Evolutionary conservation across 2,888 invertebrate genomes (phyloP).

Genomic region (Scaptodrosophila latifasciaeformis): DNA sequence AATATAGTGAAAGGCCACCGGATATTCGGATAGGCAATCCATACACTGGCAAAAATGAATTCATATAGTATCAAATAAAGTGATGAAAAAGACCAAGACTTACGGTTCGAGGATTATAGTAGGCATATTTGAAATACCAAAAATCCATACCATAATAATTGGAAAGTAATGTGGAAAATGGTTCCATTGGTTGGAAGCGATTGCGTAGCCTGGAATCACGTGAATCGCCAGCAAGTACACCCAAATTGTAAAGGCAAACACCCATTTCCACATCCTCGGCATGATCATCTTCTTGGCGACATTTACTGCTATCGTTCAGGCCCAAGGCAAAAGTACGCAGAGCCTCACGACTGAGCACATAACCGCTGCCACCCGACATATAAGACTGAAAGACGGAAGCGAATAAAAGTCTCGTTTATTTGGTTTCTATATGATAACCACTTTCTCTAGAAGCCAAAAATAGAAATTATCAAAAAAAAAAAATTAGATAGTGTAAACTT

Average conservation of each 20-base stretch:
- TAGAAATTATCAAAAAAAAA: not conserved
- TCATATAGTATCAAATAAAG: too few species aligned
- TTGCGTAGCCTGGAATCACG: slow-evolving; percentile 89
- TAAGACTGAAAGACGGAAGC: slow-evolving; percentile 78
- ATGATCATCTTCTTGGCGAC: slow-evolving; percentile 76
- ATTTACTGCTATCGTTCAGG: slow-evolving; percentile 79
- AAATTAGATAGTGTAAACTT: slow-evolving; percentile 54
- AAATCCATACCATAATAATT: slow-evolving; percentile 84
- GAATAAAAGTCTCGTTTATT: too few species aligned
- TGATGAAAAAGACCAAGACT: slow-evolving; percentile 70
- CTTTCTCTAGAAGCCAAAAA: too few species aligned
- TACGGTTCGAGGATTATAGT: slow-evolving; percentile 86
- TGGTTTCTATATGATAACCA: too few species aligned
- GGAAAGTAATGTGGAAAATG: slow-evolving; percentile 92
- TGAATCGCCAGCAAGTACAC: slow-evolving; percentile 90
- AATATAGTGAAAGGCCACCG: slow-evolving; percentile 95
- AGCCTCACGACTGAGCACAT: slow-evolving; percentile 88
- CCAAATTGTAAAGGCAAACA: slow-evolving; percentile 83
- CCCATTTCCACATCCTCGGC: slow-evolving; percentile 77
- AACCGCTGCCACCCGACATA: slow-evolving; percentile 94
- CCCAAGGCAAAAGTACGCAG: slow-evolving; percentile 83
- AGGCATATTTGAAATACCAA: slow-evolving; percentile 93
- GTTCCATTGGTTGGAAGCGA: slow-evolving; percentile 94
- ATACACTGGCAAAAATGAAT: too few species aligned
- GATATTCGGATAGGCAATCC: slow-evolving; percentile 93